Percentiles rank a stretch among this genome's conserved stretches.
phyloP scores from a whole-genome alignment of 2,113 vertebrate genomes.

The Hystrix brachyura region DNA sequence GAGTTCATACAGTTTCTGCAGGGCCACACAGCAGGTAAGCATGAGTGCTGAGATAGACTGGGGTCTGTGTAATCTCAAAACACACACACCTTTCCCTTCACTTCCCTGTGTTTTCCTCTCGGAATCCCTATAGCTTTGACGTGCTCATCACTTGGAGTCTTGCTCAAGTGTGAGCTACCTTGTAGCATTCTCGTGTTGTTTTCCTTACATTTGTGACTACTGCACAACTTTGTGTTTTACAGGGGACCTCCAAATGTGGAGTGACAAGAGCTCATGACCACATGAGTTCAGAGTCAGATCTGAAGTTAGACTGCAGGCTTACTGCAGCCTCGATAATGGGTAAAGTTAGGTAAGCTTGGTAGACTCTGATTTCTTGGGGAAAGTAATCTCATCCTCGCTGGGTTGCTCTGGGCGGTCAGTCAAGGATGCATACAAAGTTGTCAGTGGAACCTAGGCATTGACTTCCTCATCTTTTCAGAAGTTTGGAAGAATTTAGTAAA shows the following conservation, averaged over 20 bases:
- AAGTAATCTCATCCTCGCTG: neutral
- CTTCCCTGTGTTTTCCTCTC: neutral
- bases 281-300: neutral
- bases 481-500: neutral
- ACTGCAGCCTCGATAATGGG: no score
- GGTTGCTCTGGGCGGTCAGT: neutral
- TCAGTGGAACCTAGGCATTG: rapidly evolving
- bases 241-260: neutral
- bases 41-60: neutral
- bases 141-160: rapidly evolving
- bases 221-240: neutral
- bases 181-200: neutral
- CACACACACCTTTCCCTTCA: neutral
- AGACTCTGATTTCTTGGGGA: neutral
- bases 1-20: neutral
- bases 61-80: neutral
- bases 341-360: neutral
- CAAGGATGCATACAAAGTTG: neutral
- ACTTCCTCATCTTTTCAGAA: neutral
- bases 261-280: neutral
- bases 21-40: neutral
- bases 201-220: neutral
- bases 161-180: neutral
- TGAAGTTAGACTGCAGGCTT: neutral
- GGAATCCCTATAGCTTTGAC: neutral